Conservation (phyloP, 2,797 vertebrate species). For the Helarctos malayanus region DNA sequence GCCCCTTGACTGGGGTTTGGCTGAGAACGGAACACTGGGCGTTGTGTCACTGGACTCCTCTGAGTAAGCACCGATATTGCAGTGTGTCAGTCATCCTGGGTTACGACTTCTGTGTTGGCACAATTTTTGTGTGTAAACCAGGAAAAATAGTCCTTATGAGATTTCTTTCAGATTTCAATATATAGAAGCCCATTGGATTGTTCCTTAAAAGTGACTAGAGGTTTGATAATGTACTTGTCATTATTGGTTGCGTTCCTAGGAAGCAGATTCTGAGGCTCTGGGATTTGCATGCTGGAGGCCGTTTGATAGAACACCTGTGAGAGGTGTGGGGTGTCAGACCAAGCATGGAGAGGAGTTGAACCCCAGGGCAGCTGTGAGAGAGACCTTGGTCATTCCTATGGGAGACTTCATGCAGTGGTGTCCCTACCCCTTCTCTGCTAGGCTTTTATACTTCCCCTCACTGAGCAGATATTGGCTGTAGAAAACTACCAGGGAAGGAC, state of each 20-base stretch:
- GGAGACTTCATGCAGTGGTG: neutral
- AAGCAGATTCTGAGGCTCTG: slow-evolving; percentile 13
- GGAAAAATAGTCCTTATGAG: neutral
- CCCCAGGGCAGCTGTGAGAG: neutral
- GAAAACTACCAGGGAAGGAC: neutral
- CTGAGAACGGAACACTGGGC: neutral
- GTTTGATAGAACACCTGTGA: neutral
- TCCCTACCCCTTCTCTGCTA: neutral
- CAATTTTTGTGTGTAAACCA: neutral
- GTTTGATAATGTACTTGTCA: slow-evolving; percentile 21
- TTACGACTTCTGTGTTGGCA: neutral
- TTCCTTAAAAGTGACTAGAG: slow-evolving; percentile 42
- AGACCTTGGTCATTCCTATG: neutral
- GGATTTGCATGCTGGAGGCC: neutral
- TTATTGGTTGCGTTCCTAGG: neutral
- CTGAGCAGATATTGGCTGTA: neutral
- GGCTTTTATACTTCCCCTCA: neutral
- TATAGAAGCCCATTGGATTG: neutral
- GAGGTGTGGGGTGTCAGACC: neutral
- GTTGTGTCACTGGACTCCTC: neutral
- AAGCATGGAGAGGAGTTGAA: neutral
- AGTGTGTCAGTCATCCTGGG: neutral
- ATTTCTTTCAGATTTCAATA: slow-evolving; percentile 58
- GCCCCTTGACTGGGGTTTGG: neutral
- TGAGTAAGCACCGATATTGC: neutral